These are phyloP conservation scores for Zoanthus solanderi DNA, from an alignment of 92 coral and sea anemone genomes.

Conservation along the genomic window DNA sequence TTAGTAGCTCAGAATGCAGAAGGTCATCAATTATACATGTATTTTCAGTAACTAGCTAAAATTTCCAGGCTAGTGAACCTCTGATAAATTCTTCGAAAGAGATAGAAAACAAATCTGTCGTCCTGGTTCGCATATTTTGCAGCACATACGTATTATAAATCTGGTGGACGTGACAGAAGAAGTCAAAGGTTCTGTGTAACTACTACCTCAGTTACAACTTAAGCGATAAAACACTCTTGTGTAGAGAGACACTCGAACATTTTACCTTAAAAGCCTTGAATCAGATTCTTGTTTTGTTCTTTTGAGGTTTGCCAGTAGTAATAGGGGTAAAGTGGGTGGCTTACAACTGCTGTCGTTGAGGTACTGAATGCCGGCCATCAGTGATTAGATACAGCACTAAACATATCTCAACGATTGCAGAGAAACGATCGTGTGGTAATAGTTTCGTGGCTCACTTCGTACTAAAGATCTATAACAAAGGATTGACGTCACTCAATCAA, in stretches of 20 bases:
- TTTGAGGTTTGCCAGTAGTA: not conserved
- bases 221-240: not conserved
- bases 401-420: not conserved
- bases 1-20: not conserved
- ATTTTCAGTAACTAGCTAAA: not conserved
- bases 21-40: conserved; percentile 7
- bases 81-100: not conserved
- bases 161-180: not conserved
- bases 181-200: conserved; percentile 10
- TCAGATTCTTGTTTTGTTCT: not conserved
- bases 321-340: not conserved
- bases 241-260: not conserved
- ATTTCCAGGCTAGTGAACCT: not conserved
- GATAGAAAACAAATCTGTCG: not conserved
- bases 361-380: not conserved
- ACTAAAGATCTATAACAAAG: conserved; percentile 25
- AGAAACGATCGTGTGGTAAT: not conserved
- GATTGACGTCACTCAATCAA: conserved; percentile 29
- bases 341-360: conserved; percentile 11
- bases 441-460: conserved; percentile 15
- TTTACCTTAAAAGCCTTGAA: conserved; percentile 1
- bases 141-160: not conserved
- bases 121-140: not conserved
- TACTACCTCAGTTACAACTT: not conserved
- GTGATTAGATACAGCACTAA: conserved; percentile 19